Conservation (phyloP, 2,888 invertebrate genomes). For the Venusia cambrica region DNA sequence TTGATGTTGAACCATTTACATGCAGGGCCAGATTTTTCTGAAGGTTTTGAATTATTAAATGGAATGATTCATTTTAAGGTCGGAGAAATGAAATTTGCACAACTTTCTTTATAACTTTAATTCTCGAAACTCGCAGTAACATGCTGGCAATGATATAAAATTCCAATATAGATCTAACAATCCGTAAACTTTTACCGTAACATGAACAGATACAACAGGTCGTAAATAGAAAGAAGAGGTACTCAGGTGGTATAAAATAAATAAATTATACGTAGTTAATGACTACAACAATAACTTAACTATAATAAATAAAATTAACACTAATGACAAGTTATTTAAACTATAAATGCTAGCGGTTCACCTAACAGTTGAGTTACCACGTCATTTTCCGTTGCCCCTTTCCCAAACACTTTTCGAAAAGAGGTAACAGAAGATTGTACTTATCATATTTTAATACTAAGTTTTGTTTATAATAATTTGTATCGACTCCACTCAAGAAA, state of each 20-base stretch:
- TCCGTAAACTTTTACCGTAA: slow-evolving; percentile 43
- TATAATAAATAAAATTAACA: slow-evolving; percentile 78
- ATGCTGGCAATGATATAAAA: slow-evolving; percentile 27
- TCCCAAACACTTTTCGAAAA: slow-evolving; percentile 58
- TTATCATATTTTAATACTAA: slow-evolving; percentile 67
- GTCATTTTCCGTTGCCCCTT: slow-evolving; percentile 78
- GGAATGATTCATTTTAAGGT: too few species aligned
- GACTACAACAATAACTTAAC: slow-evolving; percentile 64
- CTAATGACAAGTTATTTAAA: slow-evolving; percentile 80
- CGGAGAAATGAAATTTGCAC: slow-evolving; percentile 33
- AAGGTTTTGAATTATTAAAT: too few species aligned
- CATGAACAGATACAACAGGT: slow-evolving; percentile 34
- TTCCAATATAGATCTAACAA: slow-evolving; percentile 35
- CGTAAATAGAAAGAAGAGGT: slow-evolving; percentile 69
- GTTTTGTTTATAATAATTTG: slow-evolving; percentile 47
- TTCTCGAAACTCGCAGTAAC: slow-evolving; percentile 39
- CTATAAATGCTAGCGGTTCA: slow-evolving; percentile 73
- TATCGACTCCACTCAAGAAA: slow-evolving; percentile 35
- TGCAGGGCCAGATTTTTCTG: too few species aligned
- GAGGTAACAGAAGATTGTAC: slow-evolving; percentile 79
- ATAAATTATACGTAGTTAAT: slow-evolving; percentile 65
- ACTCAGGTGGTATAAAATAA: slow-evolving; percentile 76
- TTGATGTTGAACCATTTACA: too few species aligned
- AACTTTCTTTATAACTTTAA: slow-evolving; percentile 42
- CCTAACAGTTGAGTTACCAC: slow-evolving; percentile 67